phyloP scores from a whole-genome alignment of 2,888 invertebrate species.

The Leptothorax acervorum region DNA sequence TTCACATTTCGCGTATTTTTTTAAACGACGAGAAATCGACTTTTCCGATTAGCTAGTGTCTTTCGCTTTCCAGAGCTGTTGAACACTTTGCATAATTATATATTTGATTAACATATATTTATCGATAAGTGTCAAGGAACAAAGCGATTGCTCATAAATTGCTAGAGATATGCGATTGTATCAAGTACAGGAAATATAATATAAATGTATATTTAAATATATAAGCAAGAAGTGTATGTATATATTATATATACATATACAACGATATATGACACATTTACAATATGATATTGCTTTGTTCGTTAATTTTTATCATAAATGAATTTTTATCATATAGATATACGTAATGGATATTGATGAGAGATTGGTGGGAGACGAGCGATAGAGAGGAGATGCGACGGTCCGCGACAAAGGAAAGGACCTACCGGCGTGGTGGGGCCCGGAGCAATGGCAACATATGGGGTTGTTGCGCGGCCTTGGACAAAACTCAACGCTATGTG shows the following conservation, averaged over 20 bases:
- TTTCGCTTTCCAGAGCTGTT: neutral
- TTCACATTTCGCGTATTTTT: slow-evolving; percentile 4
- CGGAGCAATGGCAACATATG: slow-evolving; percentile 87
- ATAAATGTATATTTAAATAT: neutral
- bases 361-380: neutral
- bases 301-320: neutral
- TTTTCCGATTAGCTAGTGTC: neutral
- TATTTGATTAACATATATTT: neutral
- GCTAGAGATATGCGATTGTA: neutral
- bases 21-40: neutral
- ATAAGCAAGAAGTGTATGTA: neutral
- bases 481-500: slow-evolving; percentile 86
- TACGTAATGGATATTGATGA: neutral
- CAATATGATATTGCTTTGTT: neutral
- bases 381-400: neutral
- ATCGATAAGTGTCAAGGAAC: neutral
- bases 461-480: slow-evolving; percentile 86
- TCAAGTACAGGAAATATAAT: neutral
- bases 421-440: slow-evolving; percentile 87
- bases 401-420: neutral
- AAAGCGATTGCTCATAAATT: neutral
- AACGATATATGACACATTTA: neutral
- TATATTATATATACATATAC: too few species aligned
- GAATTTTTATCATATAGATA: neutral
- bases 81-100: neutral